Conservation (phyloP, 2,113 vertebrate genomes). For the Oryzias curvinotus region DNA sequence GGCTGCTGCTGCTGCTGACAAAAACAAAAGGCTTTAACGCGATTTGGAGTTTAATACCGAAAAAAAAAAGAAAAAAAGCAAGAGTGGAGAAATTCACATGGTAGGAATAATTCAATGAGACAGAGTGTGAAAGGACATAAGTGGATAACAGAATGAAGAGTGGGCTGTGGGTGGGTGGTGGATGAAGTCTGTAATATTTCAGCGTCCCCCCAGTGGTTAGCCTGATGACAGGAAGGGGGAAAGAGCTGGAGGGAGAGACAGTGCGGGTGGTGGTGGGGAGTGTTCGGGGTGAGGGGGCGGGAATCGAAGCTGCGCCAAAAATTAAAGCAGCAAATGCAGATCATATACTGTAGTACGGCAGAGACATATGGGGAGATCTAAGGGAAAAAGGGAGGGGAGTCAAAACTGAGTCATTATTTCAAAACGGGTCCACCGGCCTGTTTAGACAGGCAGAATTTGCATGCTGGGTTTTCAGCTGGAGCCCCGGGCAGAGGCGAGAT, state of each 20-base stretch:
- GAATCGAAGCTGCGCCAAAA: constrained; percentile 15
- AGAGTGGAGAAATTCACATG: constrained; percentile 30
- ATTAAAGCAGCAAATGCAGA: constrained; percentile 30
- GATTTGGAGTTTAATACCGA: constrained; percentile 17
- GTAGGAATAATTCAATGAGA: constrained; percentile 64
- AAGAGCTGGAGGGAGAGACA: constrained; percentile 38
- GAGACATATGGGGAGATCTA: constrained; percentile 38
- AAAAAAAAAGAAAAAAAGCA: not conserved
- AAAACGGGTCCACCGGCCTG: constrained; percentile 51
- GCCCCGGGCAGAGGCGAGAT: constrained; percentile 42
- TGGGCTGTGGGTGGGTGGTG: constrained; percentile 50
- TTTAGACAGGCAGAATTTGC: constrained; percentile 65
- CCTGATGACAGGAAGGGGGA: constrained; percentile 45
- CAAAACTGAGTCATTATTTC: constrained; percentile 54
- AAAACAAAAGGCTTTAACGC: constrained; percentile 44
- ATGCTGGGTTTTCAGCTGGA: constrained; percentile 55
- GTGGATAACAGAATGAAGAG: constrained; percentile 61
- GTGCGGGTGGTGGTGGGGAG: constrained; percentile 24
- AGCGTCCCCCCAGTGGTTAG: constrained; percentile 57
- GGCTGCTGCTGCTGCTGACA: constrained; percentile 11
- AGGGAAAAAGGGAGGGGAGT: constrained; percentile 25
- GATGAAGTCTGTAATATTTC: constrained; percentile 68
- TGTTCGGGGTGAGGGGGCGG: not conserved
- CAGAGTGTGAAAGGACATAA: constrained; percentile 60
- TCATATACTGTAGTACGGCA: constrained; percentile 21